phyloP scores from a whole-genome alignment of 2,797 vertebrate genomes.

The Peromyscus melanophrys region DNA sequence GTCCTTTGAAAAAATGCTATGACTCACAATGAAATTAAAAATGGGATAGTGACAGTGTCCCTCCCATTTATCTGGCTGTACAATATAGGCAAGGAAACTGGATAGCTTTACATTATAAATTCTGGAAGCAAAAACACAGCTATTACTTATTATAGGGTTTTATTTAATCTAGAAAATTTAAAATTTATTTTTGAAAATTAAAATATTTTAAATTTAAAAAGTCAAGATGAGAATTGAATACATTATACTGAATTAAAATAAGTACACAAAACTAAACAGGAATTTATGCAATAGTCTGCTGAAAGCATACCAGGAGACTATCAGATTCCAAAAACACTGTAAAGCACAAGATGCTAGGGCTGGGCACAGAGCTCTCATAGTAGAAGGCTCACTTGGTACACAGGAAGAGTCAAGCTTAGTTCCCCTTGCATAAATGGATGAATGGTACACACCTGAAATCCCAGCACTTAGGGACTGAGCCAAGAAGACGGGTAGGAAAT shows the following conservation, averaged over 20 bases:
- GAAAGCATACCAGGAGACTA: background rate
- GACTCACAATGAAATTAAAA: constrained; percentile 56
- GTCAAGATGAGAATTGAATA: background rate
- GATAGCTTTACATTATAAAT: constrained; percentile 12
- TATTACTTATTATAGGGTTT: constrained; percentile 11
- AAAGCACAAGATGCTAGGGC: background rate
- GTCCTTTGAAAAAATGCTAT: constrained; percentile 22
- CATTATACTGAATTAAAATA: constrained; percentile 13
- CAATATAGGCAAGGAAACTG: background rate
- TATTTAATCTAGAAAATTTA: constrained; percentile 45
- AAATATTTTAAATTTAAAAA: constrained; percentile 24
- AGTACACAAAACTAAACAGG: constrained; percentile 48
- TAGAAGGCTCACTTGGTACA: background rate
- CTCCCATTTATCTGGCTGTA: background rate
- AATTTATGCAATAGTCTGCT: background rate
- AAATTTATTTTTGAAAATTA: background rate
- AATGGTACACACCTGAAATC: background rate
- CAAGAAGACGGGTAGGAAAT: too few species aligned
- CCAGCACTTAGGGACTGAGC: background rate
- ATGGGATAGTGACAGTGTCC: background rate
- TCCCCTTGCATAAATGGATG: background rate
- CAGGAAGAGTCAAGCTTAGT: background rate
- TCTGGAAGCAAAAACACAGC: background rate
- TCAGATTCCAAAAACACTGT: background rate
- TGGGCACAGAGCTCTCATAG: background rate